A percentile compares a stretch with the other conserved stretches of the same genome.
Conservation (phyloP, 2,797 vertebrate genomes). For the Sebastes vulpes region DNA sequence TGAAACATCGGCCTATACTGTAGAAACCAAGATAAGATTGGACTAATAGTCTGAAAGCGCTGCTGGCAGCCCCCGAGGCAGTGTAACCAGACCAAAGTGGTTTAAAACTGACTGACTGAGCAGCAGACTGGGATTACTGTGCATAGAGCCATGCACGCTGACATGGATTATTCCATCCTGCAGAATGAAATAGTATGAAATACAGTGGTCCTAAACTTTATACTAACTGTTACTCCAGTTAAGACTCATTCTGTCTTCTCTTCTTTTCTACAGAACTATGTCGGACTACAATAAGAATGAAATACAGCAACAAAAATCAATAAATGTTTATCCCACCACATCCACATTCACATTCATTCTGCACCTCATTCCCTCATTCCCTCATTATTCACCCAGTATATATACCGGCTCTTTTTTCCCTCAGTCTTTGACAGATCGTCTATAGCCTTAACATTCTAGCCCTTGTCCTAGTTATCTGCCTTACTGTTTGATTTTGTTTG, state of each 20-base stretch:
- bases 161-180: background rate
- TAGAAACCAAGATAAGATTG: background rate
- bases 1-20: background rate
- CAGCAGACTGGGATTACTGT: background rate
- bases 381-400: too few species aligned
- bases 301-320: background rate
- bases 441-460: background rate
- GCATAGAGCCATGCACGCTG: background rate
- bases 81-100: background rate
- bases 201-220: background rate
- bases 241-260: background rate
- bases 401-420: too few species aligned
- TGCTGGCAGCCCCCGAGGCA: background rate
- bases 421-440: too few species aligned
- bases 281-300: background rate
- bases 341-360: background rate
- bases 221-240: background rate
- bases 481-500: too few species aligned
- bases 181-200: background rate
- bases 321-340: background rate
- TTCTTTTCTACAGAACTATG: background rate
- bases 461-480: background rate
- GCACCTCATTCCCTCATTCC: background rate
- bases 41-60: background rate
- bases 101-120: background rate